These are phyloP conservation scores for Limanda limanda DNA, from an alignment of 2,113 vertebrate genomes.

Conservation along the genomic window DNA sequence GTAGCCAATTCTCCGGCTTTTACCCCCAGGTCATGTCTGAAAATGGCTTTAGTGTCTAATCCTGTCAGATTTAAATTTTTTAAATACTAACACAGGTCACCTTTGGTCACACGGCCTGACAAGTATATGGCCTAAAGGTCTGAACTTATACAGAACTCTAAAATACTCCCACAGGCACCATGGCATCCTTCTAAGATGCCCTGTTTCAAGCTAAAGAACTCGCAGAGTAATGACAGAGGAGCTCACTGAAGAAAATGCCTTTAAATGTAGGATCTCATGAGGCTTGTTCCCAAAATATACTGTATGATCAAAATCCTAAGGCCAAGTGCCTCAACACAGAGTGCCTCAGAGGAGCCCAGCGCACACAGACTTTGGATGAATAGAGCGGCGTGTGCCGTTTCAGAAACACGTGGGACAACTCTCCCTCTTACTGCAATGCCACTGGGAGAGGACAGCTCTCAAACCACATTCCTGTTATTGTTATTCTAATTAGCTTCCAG, in stretches of 20 bases:
- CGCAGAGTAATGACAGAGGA: slow-evolving; percentile 53
- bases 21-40: too few relatives aligned
- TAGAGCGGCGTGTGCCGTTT: slow-evolving; percentile 81
- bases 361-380: slow-evolving; percentile 75
- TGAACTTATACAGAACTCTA: slow-evolving; percentile 24
- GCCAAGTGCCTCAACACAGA: slow-evolving; percentile 62
- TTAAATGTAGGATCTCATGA: slow-evolving; percentile 45
- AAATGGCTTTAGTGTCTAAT: neutral
- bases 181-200: slow-evolving; percentile 28
- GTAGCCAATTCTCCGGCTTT: too few relatives aligned
- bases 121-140: slow-evolving; percentile 10
- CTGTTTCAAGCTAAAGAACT: slow-evolving; percentile 27
- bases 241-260: slow-evolving; percentile 41
- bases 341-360: slow-evolving; percentile 55
- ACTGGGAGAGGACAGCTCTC: slow-evolving; percentile 72
- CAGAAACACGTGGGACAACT: slow-evolving; percentile 77
- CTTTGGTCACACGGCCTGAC: neutral
- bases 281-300: slow-evolving; percentile 66
- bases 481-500: slow-evolving; percentile 83
- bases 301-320: slow-evolving; percentile 39
- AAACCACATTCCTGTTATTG: slow-evolving; percentile 81
- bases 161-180: slow-evolving; percentile 24
- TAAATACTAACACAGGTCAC: neutral
- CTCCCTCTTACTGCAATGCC: slow-evolving; percentile 69
- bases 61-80: neutral